Base-by-base conservation (phyloP, 2,888 invertebrate species). In the Nudaria mundana region DNA sequence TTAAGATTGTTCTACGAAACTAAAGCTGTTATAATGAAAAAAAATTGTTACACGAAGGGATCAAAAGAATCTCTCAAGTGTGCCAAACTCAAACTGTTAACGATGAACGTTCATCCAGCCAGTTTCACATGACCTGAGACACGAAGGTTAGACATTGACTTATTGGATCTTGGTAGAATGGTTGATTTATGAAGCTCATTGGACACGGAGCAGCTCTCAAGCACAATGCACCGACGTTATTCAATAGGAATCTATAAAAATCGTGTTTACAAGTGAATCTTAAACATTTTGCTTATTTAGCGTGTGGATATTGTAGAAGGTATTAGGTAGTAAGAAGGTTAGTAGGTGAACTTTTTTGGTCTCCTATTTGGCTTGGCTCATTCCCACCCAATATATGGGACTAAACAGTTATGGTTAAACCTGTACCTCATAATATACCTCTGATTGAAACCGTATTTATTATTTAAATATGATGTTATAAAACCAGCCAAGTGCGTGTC, bases 1-100 rank as follows among this genome's bases (percentile, higher is more conserved):
- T 26, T 10, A 14, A 18, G 14, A 20, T 10, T 28, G 26, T 28
- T 35, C n/a, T n/a, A n/a, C n/a, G n/a, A 16, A 20, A 26, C 14
- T 13, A 35, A 43, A 43, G 38, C 14, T 35, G 25, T 30, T 29
- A 33, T 29, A 37, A 33, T 44, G 49, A 40, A 55, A 63, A 61
- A 66, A 54, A 54, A 55, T 48, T 56, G 50, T 51, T 37, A 50
- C 44, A 54, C 37, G 42, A 56, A 52, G 50, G 44, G 73, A 73
- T 76, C 77, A 79, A 78, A 80, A 73, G 76, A 66, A 60, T 72
- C 68, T 42, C 67, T 71, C 67, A 59, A 63, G 70, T 69, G 70
- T 69, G 70, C 63, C 62, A 64, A 74, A 66, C 68, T 63, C 58
- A 52, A 60, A 56, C 56, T 60, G 67, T 63, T 71, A 67, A 64